A percentile compares a stretch with the other conserved stretches of the same genome.
phyloP scores from a whole-genome alignment of 2,113 vertebrate genomes.

The Caranx ignobilis region DNA sequence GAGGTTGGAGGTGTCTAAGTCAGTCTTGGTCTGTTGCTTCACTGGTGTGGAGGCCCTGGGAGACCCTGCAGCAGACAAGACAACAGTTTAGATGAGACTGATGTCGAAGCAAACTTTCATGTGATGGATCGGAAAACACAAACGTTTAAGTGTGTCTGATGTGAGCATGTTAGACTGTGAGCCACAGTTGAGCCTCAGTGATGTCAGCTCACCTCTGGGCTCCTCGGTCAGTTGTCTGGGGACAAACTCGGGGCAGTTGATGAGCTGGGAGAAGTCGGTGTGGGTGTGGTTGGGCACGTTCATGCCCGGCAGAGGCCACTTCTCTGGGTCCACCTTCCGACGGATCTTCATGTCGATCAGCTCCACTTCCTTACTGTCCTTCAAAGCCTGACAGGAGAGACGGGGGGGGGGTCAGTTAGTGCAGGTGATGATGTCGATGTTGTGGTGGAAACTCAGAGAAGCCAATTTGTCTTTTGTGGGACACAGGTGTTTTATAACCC shows the following conservation, averaged over 20 bases:
- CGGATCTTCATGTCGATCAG: slow-evolving; percentile 95
- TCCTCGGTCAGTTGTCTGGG: slow-evolving; percentile 91
- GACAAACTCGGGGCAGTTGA: slow-evolving; percentile 97
- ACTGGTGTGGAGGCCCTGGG: slow-evolving; percentile 84
- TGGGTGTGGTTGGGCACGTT: slow-evolving; percentile 88
- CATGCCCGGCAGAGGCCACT: slow-evolving; percentile 96
- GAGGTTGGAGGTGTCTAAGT: slow-evolving; percentile 91
- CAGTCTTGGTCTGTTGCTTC: slow-evolving; percentile 82
- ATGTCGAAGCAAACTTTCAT: background rate
- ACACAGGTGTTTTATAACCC: too few relatives aligned
- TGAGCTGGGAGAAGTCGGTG: slow-evolving; percentile 95
- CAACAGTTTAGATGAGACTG: background rate
- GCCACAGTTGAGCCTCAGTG: background rate
- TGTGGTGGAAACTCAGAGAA: too few relatives aligned
- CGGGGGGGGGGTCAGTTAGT: background rate
- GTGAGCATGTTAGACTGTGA: background rate
- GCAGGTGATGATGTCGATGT: too few relatives aligned
- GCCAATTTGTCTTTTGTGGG: too few relatives aligned
- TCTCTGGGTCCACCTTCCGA: slow-evolving; percentile 92
- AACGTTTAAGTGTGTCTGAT: background rate
- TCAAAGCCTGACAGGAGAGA: slow-evolving; percentile 86
- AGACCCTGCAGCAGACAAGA: slow-evolving; percentile 86
- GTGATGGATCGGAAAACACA: background rate
- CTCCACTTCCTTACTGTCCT: slow-evolving; percentile 97
- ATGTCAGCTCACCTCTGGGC: slow-evolving; percentile 83